Conservation (phyloP, 2,797 vertebrate genomes). For the Coregonus sp. region DNA sequence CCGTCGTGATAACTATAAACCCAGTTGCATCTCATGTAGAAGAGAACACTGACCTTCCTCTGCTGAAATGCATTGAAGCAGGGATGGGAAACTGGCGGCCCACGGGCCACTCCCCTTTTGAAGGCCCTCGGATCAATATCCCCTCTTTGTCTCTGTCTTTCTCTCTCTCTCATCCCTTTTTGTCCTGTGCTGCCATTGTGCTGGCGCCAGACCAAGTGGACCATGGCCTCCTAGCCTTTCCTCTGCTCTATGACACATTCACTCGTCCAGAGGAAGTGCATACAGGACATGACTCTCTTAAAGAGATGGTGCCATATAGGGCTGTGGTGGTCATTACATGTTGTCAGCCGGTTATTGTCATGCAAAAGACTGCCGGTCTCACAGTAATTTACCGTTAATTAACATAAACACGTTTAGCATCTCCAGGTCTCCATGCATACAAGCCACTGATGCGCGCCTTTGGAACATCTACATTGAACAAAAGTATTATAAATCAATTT, state of each 20-base stretch:
- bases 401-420: too few relatives aligned
- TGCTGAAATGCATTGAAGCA: background rate
- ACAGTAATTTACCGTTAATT: too few relatives aligned
- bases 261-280: slow-evolving; percentile 57
- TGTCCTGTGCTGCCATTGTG: background rate
- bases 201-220: slow-evolving; percentile 63
- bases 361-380: too few relatives aligned
- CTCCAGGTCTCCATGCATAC: too few relatives aligned
- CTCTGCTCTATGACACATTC: slow-evolving; percentile 53
- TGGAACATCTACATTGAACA: too few relatives aligned
- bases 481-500: too few relatives aligned
- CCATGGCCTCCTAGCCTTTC: slow-evolving; percentile 37
- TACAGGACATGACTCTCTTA: slow-evolving; percentile 45
- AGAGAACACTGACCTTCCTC: background rate
- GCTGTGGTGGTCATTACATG: too few relatives aligned
- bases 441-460: too few relatives aligned
- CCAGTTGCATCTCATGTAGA: background rate
- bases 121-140: too few relatives aligned
- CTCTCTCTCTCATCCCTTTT: background rate
- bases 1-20: background rate
- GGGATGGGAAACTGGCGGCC: too few relatives aligned
- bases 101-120: too few relatives aligned
- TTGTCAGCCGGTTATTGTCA: too few relatives aligned
- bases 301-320: slow-evolving; percentile 45
- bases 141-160: background rate